Evolutionary conservation across 2,113 vertebrate genomes (phyloP), one percentile per base, ranked within the genome.

Genomic region (Argyrosomus japonicus): DNA sequence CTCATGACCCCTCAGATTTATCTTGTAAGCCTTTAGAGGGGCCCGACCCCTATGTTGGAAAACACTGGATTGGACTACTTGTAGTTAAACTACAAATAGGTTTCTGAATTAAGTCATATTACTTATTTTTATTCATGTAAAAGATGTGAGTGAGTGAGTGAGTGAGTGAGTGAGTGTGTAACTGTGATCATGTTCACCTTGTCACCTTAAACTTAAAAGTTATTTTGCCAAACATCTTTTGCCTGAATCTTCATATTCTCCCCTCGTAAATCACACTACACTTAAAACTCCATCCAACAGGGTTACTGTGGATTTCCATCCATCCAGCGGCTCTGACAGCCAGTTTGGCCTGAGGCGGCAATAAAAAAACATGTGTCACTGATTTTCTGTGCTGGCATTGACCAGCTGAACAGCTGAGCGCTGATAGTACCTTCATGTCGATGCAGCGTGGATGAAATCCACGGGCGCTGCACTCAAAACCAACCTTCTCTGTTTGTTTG

Each of bases 381-480:
- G 70, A 90, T 84, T 71, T 51, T 79, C 54, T 70, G 63, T 45
- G 40, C 63, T 71, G 72, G 61, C 48, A 53, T 53, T 4, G 78
- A 86, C 73, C 11, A 13, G 11, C 81, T n/a, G 43, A 86, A 23
- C 77, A 61, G 60, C 73, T 65, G 54, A 57, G 32, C 14, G 17
- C 70, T 78, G 58, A 56, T 13, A 51, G 68, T 61, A 74, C 32
- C n/a, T 62, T 75, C n/a, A 47, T 8, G 51, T 78, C 76, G 3
- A 13, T 71, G 18, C 29, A 27, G 25, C 2, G 0, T 65, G 36
- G 36, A 8, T 74, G 47, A 61, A 68, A 64, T 70, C 72, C 15
- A 75, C 15, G 3, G 18, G 23, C 4, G 1, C 72, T 50, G 79
- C 75, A 7, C 50, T 43, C 54, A 45, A 21, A 9, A 10, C 0